Evolutionary conservation across 2,113 vertebrate species (phyloP), one percentile per base, ranked within the genome.

Genomic region (Gymnorhina tibicen): DNA sequence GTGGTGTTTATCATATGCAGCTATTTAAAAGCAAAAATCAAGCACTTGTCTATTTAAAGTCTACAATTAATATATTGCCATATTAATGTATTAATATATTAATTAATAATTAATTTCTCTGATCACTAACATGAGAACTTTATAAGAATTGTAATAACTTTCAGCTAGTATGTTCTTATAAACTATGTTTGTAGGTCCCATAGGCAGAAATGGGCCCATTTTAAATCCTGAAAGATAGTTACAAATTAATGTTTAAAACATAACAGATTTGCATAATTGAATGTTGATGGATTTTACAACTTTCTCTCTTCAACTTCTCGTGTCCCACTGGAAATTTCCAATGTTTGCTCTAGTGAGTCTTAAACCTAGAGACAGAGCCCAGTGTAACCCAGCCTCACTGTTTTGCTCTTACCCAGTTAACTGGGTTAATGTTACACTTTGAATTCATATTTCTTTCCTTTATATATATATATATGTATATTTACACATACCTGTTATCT

Each of bases 1-100:
- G 72, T 49, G 35, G 19, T 85, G 24, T 92, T 88, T 73, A 58
- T 87, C 70, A 69, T 46, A 72, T 18, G 16, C 55, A 93, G 26
- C 52, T 74, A 78, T 83, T 93, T 85, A 81, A 89, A 89, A 93
- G 33, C 55, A 95, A 81, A 92, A 88, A 44, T 73, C 55, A 81
- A 94, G 30, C 22, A 37, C 16, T 74, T 77, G 13, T 77, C 76
- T 86, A 10, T 82, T 86, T 67, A 66, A 92, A 95, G 35, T 67
- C 81, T 68, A 53, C 22, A 83, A 10, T 42, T 39, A 49, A 39
- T 47, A n/a, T 75, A 19, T 33, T 77, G 10, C 3, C 4, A 11
- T 37, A 69, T 22, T 60, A 28, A 52, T 13, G 35, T 35, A 42
- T 39, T 39, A 21, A 76, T 32, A 26, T 16, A 50, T 50, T 35